Evolutionary conservation across 2,888 invertebrate genomes (phyloP).

Genomic region (Harpagoxenus sublaevis): DNA sequence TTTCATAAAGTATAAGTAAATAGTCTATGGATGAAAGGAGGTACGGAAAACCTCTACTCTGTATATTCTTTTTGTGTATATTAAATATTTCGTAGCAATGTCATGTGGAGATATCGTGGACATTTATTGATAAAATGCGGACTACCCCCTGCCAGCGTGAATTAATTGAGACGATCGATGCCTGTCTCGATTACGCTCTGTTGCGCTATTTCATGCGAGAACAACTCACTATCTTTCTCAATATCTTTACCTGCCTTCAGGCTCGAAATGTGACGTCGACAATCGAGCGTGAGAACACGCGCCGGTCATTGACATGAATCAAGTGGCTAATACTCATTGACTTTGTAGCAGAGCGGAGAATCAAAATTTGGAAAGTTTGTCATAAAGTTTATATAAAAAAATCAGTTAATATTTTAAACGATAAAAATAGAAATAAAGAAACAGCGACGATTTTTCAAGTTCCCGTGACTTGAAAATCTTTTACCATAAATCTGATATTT

Average conservation of each 20-base stretch:
- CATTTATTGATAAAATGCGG: constrained; percentile 64
- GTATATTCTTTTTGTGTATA: background rate
- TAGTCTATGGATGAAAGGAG: background rate
- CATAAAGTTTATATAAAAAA: background rate
- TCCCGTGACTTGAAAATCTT: background rate
- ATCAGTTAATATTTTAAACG: background rate
- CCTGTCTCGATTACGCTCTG: constrained; percentile 58
- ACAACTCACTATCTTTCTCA: constrained; percentile 41
- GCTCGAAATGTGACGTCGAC: constrained; percentile 37
- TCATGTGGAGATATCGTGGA: constrained; percentile 42
- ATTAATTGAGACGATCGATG: constrained; percentile 73
- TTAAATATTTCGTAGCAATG: background rate
- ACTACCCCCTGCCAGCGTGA: constrained; percentile 43
- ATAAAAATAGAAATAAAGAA: background rate
- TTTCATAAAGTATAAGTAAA: background rate
- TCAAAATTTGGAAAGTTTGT: background rate
- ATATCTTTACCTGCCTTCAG: constrained; percentile 62
- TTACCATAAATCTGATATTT: background rate
- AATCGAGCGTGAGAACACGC: constrained; percentile 64
- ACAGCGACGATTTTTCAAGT: background rate
- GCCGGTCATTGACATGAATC: constrained; percentile 66
- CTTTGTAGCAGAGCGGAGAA: background rate
- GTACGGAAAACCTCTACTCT: background rate
- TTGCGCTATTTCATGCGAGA: constrained; percentile 48
- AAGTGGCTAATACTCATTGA: constrained; percentile 10